These are phyloP conservation scores for Pristionchus exspectatus DNA, from an alignment of 2,888 invertebrate species.

Conservation along the genomic window DNA sequence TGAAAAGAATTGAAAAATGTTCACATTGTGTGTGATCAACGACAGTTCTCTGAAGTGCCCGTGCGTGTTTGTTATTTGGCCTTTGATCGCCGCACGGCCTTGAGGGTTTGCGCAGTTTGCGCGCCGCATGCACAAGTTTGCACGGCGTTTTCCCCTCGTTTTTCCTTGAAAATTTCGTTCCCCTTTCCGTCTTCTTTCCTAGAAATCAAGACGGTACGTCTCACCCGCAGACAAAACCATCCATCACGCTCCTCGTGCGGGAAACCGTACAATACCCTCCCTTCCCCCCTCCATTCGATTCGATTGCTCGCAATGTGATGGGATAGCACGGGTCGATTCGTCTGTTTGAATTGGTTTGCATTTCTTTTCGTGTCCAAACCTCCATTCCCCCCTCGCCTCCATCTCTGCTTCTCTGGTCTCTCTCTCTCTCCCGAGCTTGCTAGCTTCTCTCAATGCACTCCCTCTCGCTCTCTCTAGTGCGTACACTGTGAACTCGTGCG, in stretches of 20 bases:
- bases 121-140: neutral
- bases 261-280: too few species aligned
- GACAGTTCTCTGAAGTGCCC: too few species aligned
- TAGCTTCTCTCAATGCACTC: constrained; percentile 4
- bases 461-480: neutral
- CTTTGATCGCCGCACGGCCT: too few species aligned
- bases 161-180: neutral
- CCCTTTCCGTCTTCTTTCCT: neutral
- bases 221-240: too few species aligned
- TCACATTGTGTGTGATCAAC: too few species aligned
- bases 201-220: too few species aligned
- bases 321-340: neutral
- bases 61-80: too few species aligned
- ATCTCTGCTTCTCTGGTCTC: neutral
- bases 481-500: constrained; percentile 19
- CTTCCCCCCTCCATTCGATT: neutral
- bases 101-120: too few species aligned
- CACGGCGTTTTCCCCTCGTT: neutral
- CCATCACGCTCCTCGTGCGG: too few species aligned
- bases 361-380: constrained; percentile 32
- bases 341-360: constrained; percentile 43
- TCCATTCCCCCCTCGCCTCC: neutral
- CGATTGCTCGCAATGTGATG: neutral
- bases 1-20: too few species aligned
- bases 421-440: neutral